Evolutionary conservation across 1,140 invertebrate genomes (phyloP), one percentile per base, ranked within the genome.

Genomic region (Drosophila rhopaloa): DNA sequence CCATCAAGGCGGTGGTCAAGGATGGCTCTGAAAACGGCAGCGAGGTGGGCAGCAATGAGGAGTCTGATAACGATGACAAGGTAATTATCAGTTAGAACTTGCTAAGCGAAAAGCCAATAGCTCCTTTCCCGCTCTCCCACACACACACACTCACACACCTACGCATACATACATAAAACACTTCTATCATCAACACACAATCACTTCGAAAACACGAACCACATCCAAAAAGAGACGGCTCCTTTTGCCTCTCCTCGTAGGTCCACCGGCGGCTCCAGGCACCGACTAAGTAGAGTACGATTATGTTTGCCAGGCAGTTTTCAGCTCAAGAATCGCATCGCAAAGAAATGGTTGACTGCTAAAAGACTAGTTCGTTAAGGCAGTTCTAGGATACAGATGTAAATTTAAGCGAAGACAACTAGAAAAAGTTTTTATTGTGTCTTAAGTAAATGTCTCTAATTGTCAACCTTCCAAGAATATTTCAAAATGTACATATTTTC

Each of bases 51-150:
- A 97, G 96, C 40, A 97, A 97, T 86, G 96, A 97, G 76, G 97
- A 97, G 82, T 97, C 96, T 51, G 97, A 97, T 86, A 95, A 95
- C 82, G 97, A 97, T 92, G 97, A 97, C 84, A 97, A 97, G 95
- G 97, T 97, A 95, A 95, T 95, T 91, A 91, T 93, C 63, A 78
- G 54, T 76, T 81, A 83, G 67, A 79, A 67, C 10, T 65, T 35
- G 44, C 38, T 43, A 58, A 57, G 38, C 41, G 27, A 63, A 51
- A 32, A 62, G 57, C 54, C 41, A 59, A 61, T 44, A 47, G 55
- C 71, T 66, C 76, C 57, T 46, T 56, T 5, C 47, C 53, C 51
- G 14, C 59, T 54, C 44, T 13, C 55, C 47, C 47, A 41, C 40
- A 74, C 35, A 37, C 55, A 68, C 24, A 79, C 35, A 41, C 14